Conservation (phyloP, 2,797 vertebrate genomes). For the Semaprochilodus insignis region DNA sequence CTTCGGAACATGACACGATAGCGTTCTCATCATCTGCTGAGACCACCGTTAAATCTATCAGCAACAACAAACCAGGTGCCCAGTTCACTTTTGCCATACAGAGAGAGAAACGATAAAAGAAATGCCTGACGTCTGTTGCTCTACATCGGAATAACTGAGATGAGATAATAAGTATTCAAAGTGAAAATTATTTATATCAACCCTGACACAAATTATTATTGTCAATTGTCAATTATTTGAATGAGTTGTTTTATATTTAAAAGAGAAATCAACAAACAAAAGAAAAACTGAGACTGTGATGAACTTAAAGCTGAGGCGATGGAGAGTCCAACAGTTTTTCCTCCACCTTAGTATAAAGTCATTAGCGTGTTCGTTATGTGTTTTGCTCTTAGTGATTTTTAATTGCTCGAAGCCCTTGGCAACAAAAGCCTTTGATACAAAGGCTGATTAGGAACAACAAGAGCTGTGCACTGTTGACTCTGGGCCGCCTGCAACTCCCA, state of each 20-base stretch:
- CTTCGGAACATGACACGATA: too few relatives aligned
- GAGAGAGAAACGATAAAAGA: not conserved
- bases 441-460: constrained; percentile 68
- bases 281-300: not conserved
- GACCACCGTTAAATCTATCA: too few relatives aligned
- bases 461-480: constrained; percentile 40
- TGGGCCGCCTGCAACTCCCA: constrained; percentile 57
- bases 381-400: constrained; percentile 63
- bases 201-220: not conserved
- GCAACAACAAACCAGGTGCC: not conserved
- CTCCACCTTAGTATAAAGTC: constrained; percentile 59
- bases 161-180: not conserved
- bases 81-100: not conserved
- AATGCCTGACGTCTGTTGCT: not conserved
- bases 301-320: not conserved
- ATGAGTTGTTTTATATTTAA: not conserved
- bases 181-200: not conserved
- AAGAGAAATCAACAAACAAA: not conserved
- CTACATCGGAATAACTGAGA: not conserved
- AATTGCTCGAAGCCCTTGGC: constrained; percentile 75
- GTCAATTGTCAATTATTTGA: not conserved
- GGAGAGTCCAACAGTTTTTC: constrained; percentile 5
- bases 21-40: too few relatives aligned
- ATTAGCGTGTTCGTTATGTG: constrained; percentile 75
- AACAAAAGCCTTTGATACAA: constrained; percentile 71